Base-by-base conservation (phyloP, 2,888 invertebrate species). In the Drosophila conformis region DNA sequence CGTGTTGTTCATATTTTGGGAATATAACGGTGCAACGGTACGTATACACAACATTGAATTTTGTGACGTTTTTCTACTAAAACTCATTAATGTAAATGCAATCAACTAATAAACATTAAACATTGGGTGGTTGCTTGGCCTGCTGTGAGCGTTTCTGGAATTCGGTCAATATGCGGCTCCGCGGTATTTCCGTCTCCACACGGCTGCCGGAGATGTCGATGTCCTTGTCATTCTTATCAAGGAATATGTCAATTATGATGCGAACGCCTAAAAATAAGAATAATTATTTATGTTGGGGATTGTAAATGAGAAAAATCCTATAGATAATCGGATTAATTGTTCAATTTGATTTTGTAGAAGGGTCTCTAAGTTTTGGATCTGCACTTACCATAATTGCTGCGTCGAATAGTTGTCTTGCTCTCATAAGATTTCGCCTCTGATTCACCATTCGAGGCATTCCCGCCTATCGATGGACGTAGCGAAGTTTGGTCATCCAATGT, bases 401-500 rank as follows among this genome's bases (percentile, higher is more conserved):
- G 93, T 25, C 91, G 85, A 65, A 93, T 92, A 35, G 93, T 93
- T 7, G 93, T 93, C 65, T 91, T 92, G 73, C 93, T 93, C 40
- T 91, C 86, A 70, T 93, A 93, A n/a, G 80, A 76, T 64, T 72
- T 89, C 52, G 76, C 78, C 27, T 89, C 53, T 13, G 76, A 33
- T 36, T 80, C 77, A 29, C 61, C 57, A n/a, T 25, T 64, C 13
- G 33, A 25, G 11, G 53, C 31, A 27, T 52, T 51, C 13, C 46
- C 65, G 8, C 61, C 29, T 8, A 42, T 3, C 27, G 73, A 57
- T 38, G 72, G 72, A 4, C 62, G 78, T 57, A 78, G 18, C 4
- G 71, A 69, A 8, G 75, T 72, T 27, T 68, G 71, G 38, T 66
- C 73, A 15, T 77, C 58, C 0, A 54, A 42, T 29, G 76, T 73